These are phyloP conservation scores for Manis javanica DNA, from an alignment of 2,797 vertebrate species.

Conservation along the genomic window DNA sequence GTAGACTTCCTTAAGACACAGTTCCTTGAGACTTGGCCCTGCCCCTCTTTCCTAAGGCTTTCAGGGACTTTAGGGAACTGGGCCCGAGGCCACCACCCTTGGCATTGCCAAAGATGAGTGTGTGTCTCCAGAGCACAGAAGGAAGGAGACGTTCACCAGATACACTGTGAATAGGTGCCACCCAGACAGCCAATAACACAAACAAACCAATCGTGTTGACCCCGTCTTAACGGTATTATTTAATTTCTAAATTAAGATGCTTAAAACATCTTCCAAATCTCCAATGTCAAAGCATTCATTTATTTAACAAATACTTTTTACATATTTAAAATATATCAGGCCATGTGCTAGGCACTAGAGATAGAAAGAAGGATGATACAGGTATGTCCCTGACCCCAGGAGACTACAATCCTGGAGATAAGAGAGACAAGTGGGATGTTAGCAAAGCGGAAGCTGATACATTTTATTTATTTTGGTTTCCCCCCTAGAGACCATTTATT, in stretches of 20 bases:
- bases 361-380: background rate
- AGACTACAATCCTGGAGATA: background rate
- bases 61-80: background rate
- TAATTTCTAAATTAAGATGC: conserved; percentile 1
- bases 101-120: background rate
- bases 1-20: background rate
- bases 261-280: background rate
- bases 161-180: background rate
- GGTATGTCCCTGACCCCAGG: background rate
- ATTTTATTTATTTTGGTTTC: background rate
- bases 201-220: background rate
- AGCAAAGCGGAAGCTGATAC: background rate
- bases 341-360: background rate
- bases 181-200: background rate
- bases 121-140: background rate
- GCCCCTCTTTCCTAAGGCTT: background rate
- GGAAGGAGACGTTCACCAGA: background rate
- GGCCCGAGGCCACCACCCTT: background rate
- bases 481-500: background rate
- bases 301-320: conserved; percentile 21
- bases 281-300: background rate
- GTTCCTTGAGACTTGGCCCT: background rate
- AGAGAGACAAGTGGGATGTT: background rate
- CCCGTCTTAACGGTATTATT: background rate
- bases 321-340: background rate